Conservation (phyloP, 2,797 vertebrate species). For the Clangula hyemalis region DNA sequence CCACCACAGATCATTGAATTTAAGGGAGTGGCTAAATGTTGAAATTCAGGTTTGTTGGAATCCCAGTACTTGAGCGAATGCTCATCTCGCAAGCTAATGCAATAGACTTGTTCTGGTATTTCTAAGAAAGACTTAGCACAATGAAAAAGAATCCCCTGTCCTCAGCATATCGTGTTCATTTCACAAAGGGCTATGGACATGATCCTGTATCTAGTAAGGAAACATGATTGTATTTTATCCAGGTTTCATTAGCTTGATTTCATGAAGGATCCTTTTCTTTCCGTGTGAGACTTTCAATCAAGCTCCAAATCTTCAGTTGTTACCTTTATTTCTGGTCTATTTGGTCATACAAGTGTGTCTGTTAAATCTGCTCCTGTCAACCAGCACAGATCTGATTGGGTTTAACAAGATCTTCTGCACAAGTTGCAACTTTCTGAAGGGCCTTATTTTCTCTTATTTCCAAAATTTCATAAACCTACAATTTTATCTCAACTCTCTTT, state of each 20-base stretch:
- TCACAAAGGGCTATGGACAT: not conserved
- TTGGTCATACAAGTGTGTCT: not conserved
- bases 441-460: not conserved
- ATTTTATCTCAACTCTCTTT: not conserved
- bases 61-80: not conserved
- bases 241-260: not conserved
- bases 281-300: not conserved
- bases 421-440: not conserved
- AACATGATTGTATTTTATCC: not conserved
- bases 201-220: not conserved
- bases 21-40: slow-evolving; percentile 51
- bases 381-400: not conserved
- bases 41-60: slow-evolving; percentile 66
- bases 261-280: not conserved
- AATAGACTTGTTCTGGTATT: slow-evolving; percentile 17
- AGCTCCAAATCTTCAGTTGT: not conserved
- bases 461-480: not conserved
- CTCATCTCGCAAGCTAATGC: slow-evolving; percentile 32
- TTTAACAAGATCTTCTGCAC: not conserved
- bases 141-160: not conserved
- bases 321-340: not conserved
- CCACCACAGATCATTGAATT: not conserved
- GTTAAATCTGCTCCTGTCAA: not conserved
- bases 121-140: not conserved
- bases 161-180: not conserved